phyloP scores from a whole-genome alignment of 35 echinoderm and acorn worm species.

The Amphiura filiformis region DNA sequence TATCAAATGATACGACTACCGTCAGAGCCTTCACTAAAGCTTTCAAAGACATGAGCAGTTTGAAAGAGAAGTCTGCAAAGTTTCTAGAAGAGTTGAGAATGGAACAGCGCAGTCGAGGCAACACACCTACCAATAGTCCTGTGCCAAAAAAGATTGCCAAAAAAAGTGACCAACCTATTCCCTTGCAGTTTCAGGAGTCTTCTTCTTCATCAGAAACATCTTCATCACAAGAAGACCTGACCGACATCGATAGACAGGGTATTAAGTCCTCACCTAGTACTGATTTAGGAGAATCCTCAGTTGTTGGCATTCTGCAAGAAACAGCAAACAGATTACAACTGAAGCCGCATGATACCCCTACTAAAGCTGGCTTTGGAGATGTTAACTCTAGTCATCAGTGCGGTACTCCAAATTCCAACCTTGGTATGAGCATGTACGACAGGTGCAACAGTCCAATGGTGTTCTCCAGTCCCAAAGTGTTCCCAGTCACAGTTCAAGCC shows the following conservation, averaged over 20 bases:
- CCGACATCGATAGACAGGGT: neutral
- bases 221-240: neutral
- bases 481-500: neutral
- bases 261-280: too few species aligned
- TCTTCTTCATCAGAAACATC: too few species aligned
- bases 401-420: neutral
- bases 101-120: neutral
- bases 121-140: neutral
- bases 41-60: neutral
- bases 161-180: neutral
- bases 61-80: neutral
- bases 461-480: neutral
- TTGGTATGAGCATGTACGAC: neutral
- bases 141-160: neutral
- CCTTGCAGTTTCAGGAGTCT: too few species aligned
- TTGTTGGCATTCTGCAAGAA: neutral
- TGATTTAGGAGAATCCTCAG: neutral
- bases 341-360: neutral
- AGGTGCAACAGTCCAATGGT: neutral
- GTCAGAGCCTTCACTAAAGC: neutral
- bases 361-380: too few species aligned
- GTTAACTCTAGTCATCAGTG: too few species aligned
- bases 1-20: too few species aligned
- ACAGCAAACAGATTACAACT: neutral
- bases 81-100: neutral